These are phyloP conservation scores for Pelecanus crispus DNA, from an alignment of 2,113 vertebrate species.

Conservation along the genomic window DNA sequence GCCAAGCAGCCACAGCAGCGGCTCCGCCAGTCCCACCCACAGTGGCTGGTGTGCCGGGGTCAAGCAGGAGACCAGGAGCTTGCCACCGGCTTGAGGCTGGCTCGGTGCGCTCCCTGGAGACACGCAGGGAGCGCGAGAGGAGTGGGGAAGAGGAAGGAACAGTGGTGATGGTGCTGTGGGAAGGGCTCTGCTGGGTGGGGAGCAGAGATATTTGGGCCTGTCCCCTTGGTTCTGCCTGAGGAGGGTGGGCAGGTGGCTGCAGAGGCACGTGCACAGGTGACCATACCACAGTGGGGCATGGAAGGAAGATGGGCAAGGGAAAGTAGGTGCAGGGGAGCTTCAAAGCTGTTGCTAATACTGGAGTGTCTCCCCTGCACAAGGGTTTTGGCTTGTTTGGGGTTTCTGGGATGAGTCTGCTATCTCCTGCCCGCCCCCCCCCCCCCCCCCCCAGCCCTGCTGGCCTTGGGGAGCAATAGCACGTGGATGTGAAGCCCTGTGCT, in stretches of 20 bases:
- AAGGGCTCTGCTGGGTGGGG: not conserved
- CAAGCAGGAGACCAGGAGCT: not conserved
- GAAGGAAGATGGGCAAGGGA: not conserved
- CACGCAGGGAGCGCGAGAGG: not conserved
- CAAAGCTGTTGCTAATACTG: not conserved
- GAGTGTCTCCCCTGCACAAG: no score
- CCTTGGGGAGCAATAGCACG: fast-evolving
- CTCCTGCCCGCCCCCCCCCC: no score
- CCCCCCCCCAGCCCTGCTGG: fast-evolving
- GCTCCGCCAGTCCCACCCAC: not conserved
- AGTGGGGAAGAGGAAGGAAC: not conserved
- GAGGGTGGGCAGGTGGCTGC: not conserved
- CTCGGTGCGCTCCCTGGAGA: not conserved
- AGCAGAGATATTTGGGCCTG: not conserved
- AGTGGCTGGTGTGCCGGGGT: not conserved
- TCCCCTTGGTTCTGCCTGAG: not conserved
- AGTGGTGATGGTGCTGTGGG: no score
- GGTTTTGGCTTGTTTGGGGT: not conserved
- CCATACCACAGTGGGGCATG: fast-evolving
- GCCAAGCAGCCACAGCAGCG: not conserved
- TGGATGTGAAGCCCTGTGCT: not conserved
- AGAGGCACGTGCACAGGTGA: fast-evolving
- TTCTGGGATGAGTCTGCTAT: not conserved
- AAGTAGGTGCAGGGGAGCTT: not conserved
- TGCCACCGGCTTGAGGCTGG: not conserved